phyloP scores from a whole-genome alignment of 2,888 invertebrate species.

The Toxonevra muliebris region DNA sequence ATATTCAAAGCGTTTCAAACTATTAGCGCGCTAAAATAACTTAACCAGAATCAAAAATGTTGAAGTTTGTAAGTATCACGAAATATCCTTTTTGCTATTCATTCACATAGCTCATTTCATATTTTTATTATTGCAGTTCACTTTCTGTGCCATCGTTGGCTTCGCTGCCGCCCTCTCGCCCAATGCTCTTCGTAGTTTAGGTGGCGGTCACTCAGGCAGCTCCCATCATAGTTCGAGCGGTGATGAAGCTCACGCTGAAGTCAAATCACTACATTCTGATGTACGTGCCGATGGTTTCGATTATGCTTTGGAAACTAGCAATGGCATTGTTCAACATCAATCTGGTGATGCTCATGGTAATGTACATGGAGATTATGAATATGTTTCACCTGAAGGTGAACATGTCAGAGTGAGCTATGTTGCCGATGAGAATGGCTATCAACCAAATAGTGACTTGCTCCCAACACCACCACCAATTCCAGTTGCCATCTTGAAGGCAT shows the following conservation, averaged over 20 bases:
- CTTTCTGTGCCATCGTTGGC: constrained; percentile 44
- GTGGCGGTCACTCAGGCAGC: constrained; percentile 2
- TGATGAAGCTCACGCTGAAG: constrained; percentile 36
- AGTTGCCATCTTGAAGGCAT: constrained; percentile 41
- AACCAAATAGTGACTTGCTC: constrained; percentile 41
- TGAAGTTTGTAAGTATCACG: constrained; percentile 40
- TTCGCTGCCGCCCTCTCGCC: constrained; percentile 40
- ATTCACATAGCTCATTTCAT: neutral
- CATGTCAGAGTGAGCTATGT: constrained; percentile 48
- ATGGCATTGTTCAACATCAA: constrained; percentile 45
- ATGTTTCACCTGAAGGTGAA: constrained; percentile 54
- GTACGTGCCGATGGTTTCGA: constrained; percentile 53
- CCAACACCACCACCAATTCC: constrained; percentile 47
- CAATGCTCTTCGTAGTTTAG: constrained; percentile 15
- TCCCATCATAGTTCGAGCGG: constrained; percentile 17
- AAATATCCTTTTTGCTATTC: too few species aligned
- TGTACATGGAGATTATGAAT: constrained; percentile 49
- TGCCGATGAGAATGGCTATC: constrained; percentile 55
- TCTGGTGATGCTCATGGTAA: constrained; percentile 51
- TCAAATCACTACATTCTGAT: constrained; percentile 40
- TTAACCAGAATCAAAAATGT: constrained; percentile 34
- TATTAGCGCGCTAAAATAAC: neutral
- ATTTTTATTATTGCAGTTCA: constrained; percentile 15
- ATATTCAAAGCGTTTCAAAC: neutral
- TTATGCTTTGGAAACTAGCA: constrained; percentile 44